Base-by-base conservation (phyloP, 2,113 vertebrate species). In the Corythoichthys intestinalis region DNA sequence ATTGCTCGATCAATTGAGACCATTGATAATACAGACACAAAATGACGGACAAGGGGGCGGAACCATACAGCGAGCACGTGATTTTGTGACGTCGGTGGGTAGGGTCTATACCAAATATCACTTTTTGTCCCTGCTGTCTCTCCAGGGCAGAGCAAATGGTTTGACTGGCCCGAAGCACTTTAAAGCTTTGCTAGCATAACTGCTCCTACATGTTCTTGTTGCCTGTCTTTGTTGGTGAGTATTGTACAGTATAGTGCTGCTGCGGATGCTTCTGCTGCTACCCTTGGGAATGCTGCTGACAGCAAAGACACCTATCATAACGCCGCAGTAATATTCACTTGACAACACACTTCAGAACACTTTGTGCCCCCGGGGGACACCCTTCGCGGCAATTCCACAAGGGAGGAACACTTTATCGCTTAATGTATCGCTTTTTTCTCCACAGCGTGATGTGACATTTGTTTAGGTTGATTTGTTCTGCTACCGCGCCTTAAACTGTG, bases 291-390 rank as follows among this genome's bases (percentile, higher is more conserved):
- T 71, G 81, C 81, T 63, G 77, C 65, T 89, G 86, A 83, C 86
- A 85, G 83, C 82, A 78, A 80, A 85, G 87, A 88, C 88, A 87
- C 76, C 84, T 82, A 87, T 85, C 83, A 83, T 74, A 81, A 83
- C 75, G 78, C 70, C 57, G 72, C 75, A 80, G 85, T 79, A 81
- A 83, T 80, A 80, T 83, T 87, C 85, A 83, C 86, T 61, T 79
- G 82, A 87, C 84, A 82, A 83, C 69, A 60, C 35, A 68, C 78
- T 85, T 61, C 38, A 85, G 60, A 20, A 79, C 81, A 73, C 74
- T 82, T 75, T 69, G 70, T 71, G 71, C 83, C 86, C 83, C 38
- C 60, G 77, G 44, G 61, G 86, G 85, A 88, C 61, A 79, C 57
- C 65, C 77, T 74, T 69, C 56, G 65, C 75, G 67, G 57, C 58